Evolutionary conservation across 2,113 vertebrate genomes (phyloP).

Genomic region (Alligator mississippiensis): DNA sequence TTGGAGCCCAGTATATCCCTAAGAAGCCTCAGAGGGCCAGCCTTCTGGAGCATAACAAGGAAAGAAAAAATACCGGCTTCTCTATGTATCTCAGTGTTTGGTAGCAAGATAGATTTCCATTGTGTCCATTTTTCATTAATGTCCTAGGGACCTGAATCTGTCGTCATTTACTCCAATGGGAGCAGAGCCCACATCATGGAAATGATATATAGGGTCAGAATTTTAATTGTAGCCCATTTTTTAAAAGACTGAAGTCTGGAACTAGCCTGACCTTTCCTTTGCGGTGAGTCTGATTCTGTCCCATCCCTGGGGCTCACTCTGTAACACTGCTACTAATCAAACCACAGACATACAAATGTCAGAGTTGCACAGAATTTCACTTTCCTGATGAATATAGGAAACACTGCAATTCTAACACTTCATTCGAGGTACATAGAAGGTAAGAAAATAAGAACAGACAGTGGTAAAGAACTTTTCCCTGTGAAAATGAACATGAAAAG

Average conservation of each 20-base stretch:
- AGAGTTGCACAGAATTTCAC: background rate
- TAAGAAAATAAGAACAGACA: background rate
- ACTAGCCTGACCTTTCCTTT: background rate
- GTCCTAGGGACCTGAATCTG: background rate
- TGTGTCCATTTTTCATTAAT: conserved; percentile 36
- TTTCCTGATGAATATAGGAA: background rate
- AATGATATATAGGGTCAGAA: background rate
- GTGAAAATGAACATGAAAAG: background rate
- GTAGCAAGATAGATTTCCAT: conserved; percentile 22
- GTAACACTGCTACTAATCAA: background rate
- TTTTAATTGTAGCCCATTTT: background rate
- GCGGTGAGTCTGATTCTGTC: background rate
- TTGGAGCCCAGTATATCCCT: background rate
- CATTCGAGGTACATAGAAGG: background rate
- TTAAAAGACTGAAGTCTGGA: background rate
- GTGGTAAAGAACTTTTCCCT: background rate
- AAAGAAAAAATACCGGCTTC: conserved; percentile 5
- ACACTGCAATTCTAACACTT: accelerated
- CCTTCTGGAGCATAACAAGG: background rate
- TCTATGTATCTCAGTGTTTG: conserved; percentile 11
- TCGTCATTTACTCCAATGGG: background rate
- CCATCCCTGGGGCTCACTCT: background rate
- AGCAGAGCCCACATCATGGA: background rate
- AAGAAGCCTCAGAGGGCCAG: background rate
- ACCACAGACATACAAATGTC: background rate